These are phyloP conservation scores for Sturnus vulgaris DNA, from an alignment of 2,113 vertebrate genomes.

Conservation along the genomic window DNA sequence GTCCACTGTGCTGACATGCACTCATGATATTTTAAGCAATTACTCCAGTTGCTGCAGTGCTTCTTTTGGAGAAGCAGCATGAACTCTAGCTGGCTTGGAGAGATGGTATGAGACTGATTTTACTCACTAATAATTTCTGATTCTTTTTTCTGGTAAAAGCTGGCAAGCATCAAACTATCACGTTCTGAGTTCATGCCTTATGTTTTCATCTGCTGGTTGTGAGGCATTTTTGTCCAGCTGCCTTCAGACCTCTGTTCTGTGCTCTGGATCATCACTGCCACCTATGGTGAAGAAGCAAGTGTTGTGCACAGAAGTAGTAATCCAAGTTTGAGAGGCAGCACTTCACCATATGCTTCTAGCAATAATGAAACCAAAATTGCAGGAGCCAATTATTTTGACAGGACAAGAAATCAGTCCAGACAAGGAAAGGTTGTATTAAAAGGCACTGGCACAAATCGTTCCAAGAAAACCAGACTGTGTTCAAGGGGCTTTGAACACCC, in stretches of 20 bases:
- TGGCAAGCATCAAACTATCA: background rate
- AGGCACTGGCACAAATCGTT: rapidly evolving
- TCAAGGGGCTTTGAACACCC: background rate
- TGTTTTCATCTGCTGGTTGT: background rate
- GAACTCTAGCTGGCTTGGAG: background rate
- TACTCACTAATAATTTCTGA: background rate
- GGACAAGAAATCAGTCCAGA: background rate
- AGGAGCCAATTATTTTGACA: background rate
- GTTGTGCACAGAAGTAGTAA: background rate
- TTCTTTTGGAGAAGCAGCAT: background rate
- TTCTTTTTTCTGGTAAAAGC: background rate
- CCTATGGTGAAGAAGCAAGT: background rate
- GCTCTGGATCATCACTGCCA: background rate
- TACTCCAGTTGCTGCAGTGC: background rate
- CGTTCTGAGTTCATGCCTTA: background rate
- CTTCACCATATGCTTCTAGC: background rate
- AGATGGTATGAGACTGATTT: background rate
- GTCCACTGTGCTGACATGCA: background rate
- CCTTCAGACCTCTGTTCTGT: background rate
- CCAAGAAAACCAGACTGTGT: background rate
- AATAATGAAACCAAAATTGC: background rate
- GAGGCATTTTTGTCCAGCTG: background rate
- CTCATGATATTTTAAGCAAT: background rate
- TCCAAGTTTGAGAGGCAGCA: background rate
- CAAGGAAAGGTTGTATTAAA: background rate